phyloP scores from a whole-genome alignment of 2,113 vertebrate species.

The Lagopus leucura region DNA sequence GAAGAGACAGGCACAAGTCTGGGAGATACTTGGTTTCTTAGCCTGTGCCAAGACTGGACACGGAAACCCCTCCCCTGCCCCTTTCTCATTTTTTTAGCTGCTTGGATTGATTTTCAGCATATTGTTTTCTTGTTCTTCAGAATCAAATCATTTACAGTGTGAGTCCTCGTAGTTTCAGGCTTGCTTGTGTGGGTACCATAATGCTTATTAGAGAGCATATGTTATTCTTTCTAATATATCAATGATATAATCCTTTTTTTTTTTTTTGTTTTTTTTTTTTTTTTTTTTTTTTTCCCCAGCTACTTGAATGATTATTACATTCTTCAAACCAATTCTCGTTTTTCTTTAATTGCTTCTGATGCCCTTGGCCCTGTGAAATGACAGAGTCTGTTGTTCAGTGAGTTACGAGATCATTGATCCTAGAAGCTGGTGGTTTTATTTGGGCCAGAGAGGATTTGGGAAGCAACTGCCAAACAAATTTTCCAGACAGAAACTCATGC shows the following conservation, averaged over 20 bases:
- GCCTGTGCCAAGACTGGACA: not conserved
- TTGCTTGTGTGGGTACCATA: not conserved
- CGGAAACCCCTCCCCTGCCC: not conserved
- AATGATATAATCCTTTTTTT: not conserved
- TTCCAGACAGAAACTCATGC: not conserved
- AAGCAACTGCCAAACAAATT: conserved; percentile 12
- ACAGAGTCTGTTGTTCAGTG: not conserved
- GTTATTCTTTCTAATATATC: not conserved
- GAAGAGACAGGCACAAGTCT: not conserved
- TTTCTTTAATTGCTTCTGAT: conserved; percentile 56
- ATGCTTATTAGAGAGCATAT: not conserved
- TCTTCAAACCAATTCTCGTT: conserved; percentile 56
- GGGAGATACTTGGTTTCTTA: not conserved
- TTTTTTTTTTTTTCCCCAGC: not conserved
- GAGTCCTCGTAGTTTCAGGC: not conserved
- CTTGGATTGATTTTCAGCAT: not conserved
- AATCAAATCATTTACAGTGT: not conserved
- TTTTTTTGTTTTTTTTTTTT: not conserved
- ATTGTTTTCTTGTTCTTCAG: not conserved
- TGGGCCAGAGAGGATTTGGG: not conserved
- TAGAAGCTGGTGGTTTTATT: not conserved
- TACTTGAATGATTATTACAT: not conserved
- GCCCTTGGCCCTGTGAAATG: not conserved
- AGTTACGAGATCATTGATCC: conserved; percentile 14
- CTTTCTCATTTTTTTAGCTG: not conserved